Evolutionary conservation across 2,113 vertebrate genomes (phyloP).

Genomic region (Cololabis saira): DNA sequence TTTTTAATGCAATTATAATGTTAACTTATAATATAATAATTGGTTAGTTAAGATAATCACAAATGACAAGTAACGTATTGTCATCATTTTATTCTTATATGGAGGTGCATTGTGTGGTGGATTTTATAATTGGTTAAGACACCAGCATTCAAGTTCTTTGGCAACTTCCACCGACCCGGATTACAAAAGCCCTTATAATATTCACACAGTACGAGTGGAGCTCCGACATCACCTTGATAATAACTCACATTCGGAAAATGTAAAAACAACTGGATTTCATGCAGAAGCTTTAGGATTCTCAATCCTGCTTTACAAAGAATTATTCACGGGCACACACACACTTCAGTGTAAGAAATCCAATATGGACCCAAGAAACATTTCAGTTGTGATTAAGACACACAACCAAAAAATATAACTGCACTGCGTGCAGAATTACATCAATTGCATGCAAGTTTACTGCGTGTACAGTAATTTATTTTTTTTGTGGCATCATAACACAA

Average conservation of each 20-base stretch:
- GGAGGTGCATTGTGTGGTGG: constrained; percentile 6
- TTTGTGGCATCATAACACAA: constrained; percentile 9
- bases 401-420: constrained; percentile 43
- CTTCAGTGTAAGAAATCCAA: constrained; percentile 64
- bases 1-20: too few relatives aligned
- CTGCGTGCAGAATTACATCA: constrained; percentile 8
- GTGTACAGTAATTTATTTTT: constrained; percentile 5
- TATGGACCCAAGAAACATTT: constrained; percentile 67
- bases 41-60: too few relatives aligned
- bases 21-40: too few relatives aligned
- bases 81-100: constrained; percentile 15
- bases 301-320: constrained; percentile 60
- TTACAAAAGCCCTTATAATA: constrained; percentile 59
- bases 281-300: constrained; percentile 55
- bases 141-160: constrained; percentile 55
- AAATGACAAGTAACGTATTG: too few relatives aligned
- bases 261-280: constrained; percentile 42
- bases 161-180: constrained; percentile 20
- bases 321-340: constrained; percentile 23
- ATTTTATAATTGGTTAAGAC: constrained; percentile 13
- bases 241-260: constrained; percentile 64
- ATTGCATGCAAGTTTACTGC: constrained; percentile 17
- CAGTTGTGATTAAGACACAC: constrained; percentile 54
- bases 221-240: constrained; percentile 51
- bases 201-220: constrained; percentile 49